phyloP scores from a whole-genome alignment of 1,140 invertebrate genomes.

The Nylanderia fulva region DNA sequence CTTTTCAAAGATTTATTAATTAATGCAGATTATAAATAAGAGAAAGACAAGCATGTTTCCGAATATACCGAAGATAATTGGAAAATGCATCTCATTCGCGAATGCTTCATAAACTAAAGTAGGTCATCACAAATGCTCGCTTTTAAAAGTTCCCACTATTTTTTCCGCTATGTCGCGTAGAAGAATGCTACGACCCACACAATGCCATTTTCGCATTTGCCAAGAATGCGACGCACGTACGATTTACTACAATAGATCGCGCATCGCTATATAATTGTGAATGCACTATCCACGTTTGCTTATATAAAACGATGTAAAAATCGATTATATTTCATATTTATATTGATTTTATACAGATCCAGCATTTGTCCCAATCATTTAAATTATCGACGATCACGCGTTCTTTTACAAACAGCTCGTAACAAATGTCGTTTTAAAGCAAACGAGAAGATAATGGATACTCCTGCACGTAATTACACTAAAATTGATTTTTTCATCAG shows the following conservation, averaged over 20 bases:
- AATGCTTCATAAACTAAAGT: conserved; percentile 36
- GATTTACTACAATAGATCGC: conserved; percentile 36
- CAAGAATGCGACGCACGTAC: conserved; percentile 2
- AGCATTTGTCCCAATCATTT: neutral
- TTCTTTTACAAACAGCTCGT: conserved; percentile 30
- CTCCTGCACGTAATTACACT: conserved; percentile 23
- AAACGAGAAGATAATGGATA: conserved; percentile 12
- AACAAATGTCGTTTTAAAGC: conserved; percentile 32
- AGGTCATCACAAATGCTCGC: conserved; percentile 38
- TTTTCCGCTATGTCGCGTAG: conserved; percentile 16
- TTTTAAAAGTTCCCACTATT: conserved; percentile 48
- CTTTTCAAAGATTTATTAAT: conserved; percentile 32
- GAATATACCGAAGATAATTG: conserved; percentile 51
- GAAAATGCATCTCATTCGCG: conserved; percentile 48
- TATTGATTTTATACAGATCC: neutral
- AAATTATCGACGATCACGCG: neutral
- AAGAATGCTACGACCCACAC: neutral
- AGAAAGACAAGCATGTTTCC: neutral
- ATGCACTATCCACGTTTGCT: neutral
- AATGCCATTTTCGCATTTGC: conserved; percentile 4
- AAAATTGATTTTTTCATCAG: conserved; percentile 39
- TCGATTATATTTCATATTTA: conserved; percentile 6
- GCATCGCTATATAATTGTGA: conserved; percentile 21
- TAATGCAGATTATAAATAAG: conserved; percentile 16
- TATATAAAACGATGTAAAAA: conserved; percentile 21